Base-by-base conservation (phyloP, 1,140 invertebrate species). In the Tribolium madens region DNA sequence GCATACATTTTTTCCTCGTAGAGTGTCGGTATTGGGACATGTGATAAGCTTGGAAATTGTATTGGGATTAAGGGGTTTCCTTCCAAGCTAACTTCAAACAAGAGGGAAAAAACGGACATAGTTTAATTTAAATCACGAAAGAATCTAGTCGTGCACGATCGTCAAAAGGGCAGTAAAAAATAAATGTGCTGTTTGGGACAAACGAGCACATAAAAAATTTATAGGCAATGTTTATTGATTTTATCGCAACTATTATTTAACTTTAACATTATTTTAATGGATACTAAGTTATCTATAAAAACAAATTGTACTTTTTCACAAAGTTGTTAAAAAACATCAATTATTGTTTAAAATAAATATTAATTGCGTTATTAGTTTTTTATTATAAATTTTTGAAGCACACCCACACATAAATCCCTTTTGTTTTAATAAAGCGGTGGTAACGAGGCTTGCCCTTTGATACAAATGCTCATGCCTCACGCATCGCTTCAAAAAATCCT, bases 221-320 rank as follows among this genome's bases (percentile, higher is more conserved):
- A 64, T 64, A 33, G 57, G n/a, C 57, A 33, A 64, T 64, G 26
- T 64, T 64, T 64, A 64, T 64, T 64, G 57, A 64, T 64, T 64
- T 42, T 64, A 64, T 64, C 21, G 26, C 10, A 4, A 7, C 10
- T 13, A 12, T 64, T 33, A 33, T 13, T 31, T 10, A 15, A 13
- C 13, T 17, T 14, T 50, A 7, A 50, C 1, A 17, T 7, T 14
- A 50, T 50, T 50, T 50, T 13, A 50, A 50, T 50, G 13, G 13
- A 7, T 14, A 7, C 13, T 50, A n/a, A n/a, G n/a, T 5, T 1
- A 21, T 26, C 21, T 26, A 26, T n/a, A n/a, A n/a, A n/a, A n/a
- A n/a, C n/a, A n/a, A n/a, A n/a, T n/a, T n/a, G n/a, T n/a, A n/a
- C n/a, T n/a, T n/a, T n/a, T n/a, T n/a, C n/a, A n/a, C n/a, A n/a